Evolutionary conservation across 2,113 vertebrate genomes (phyloP), one percentile per base, ranked within the genome.

Genomic region (Gallinago undulata): DNA sequence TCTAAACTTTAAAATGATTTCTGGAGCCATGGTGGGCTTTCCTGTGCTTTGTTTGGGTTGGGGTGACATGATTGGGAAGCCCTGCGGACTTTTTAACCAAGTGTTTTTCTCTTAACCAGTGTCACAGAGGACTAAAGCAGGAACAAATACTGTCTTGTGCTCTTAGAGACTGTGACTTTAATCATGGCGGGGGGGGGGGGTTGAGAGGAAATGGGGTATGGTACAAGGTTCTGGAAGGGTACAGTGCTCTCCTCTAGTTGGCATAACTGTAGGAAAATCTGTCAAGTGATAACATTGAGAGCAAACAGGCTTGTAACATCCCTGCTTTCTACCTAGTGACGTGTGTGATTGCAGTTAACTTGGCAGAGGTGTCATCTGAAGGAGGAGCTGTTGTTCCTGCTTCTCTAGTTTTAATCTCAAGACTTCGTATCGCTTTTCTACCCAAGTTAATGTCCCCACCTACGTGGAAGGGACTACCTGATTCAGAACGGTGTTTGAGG

Each of bases 311-410:
- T 87, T 75, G 31, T 70, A 69, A 50, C 25, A 33, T 67, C 66
- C 66, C 56, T 59, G 62, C 37, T 67, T 63, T 78, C 53, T 59
- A 2, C 35, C 64, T 59, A 56, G 56, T 70, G 68, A 45, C 59
- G 60, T 18, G 55, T 86, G 83, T n/a, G 69, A 51, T 7, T 84
- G 72, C 37, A 63, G n/a, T 14, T 62, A 8, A 66, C 41, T 69
- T 53, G 86, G 88, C 50, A 80, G 86, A 77, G 45, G 5, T 69
- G 41, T 50, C 76, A 70, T 70, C 73, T 89, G 93, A 70, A 89
- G 68, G 89, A 93, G 83, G 84, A 96, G 59, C 69, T 91, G 79
- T 84, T 87, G 62, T 41, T 43, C 66, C 31, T 94, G 48, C 57
- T 79, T 70, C 66, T 63, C 16, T 16, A 16, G 56, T 37, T 81